Base-by-base conservation (phyloP, 1,140 invertebrate genomes). In the Zeugodacus cucurbitae region DNA sequence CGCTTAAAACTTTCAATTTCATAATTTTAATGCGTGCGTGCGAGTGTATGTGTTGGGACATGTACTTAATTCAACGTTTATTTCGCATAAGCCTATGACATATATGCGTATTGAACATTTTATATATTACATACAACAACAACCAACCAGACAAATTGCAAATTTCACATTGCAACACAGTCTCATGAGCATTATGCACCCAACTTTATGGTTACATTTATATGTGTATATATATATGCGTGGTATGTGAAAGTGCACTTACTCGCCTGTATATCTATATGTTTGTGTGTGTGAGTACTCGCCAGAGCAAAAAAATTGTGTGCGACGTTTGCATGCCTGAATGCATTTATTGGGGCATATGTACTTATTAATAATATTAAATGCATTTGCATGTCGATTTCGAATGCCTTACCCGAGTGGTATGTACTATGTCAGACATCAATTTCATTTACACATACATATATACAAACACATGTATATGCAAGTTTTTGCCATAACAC, bases 351-450 rank as follows among this genome's bases (percentile, higher is more conserved):
- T 41, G 20, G 26, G 8, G 41, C 41, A 82, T 41, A 74, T 74
- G 29, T 22, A 32, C 67, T 74, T 74, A 74, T 74, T 74, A 74
- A 74, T 32, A 74, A 41, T 37, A 74, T 74, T 74, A 74, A 41
- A 74, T 74, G 67, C 67, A 74, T 41, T 74, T 74, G 34, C 34
- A 74, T 74, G 6, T 37, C 67, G 67, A 17, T 17, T 74, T 74
- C 17, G 34, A 74, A 5, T 74, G 67, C 37, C 6, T 41, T 37
- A 41, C 32, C n/a, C 67, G 11, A 67, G 62, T 29, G 17, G 29
- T 37, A n/a, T 74, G 34, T 37, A 22, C n/a, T 74, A 74, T 74
- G 37, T 67, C 11, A n/a, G 58, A 22, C 17, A 59, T 59, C 7
- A 6, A n/a, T 59, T 54, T 59, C 7, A 6, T 17, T 59, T 54